A percentile compares a stretch with the other conserved stretches of the same genome.
phyloP scores from a whole-genome alignment of 2,888 invertebrate genomes.

The Sphaerophoria rueppellii region DNA sequence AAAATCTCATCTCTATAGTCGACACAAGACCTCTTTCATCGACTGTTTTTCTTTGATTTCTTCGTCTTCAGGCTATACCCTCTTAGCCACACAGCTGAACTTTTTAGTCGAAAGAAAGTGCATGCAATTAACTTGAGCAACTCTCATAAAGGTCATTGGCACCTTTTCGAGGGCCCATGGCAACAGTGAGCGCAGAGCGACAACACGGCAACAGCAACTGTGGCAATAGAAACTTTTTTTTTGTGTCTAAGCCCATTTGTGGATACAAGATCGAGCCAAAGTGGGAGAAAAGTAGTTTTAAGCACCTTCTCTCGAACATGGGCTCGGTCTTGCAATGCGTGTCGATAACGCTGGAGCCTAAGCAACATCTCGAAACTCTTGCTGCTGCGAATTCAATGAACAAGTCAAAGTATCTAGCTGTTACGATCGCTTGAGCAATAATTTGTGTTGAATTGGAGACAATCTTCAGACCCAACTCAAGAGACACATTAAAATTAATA shows the following conservation, averaged over 20 bases:
- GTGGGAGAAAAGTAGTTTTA: constrained; percentile 29
- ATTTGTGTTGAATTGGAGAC: constrained; percentile 30
- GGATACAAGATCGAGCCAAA: constrained; percentile 45
- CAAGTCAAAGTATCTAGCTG: constrained; percentile 52
- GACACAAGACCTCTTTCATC: constrained; percentile 54
- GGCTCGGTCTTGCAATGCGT: constrained; percentile 25
- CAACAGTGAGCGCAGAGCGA: constrained; percentile 35
- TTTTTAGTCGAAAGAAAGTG: constrained; percentile 62
- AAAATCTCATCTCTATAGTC: constrained; percentile 10
- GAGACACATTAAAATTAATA: constrained; percentile 33
- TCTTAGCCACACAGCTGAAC: neutral
- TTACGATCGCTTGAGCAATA: constrained; percentile 38
- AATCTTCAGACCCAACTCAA: neutral
- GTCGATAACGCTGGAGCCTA: neutral
- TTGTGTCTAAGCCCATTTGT: constrained; percentile 50
- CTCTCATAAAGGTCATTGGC: constrained; percentile 67
- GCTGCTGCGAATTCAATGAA: constrained; percentile 31
- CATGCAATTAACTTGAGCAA: constrained; percentile 67
- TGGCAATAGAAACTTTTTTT: constrained; percentile 41
- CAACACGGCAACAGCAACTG: constrained; percentile 20
- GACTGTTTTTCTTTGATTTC: constrained; percentile 40
- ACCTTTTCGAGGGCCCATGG: constrained; percentile 60
- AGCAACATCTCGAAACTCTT: neutral
- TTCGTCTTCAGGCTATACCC: neutral
- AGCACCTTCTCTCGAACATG: constrained; percentile 21